These are phyloP conservation scores for Cromileptes altivelis DNA, from an alignment of 2,113 vertebrate species.

Conservation along the genomic window DNA sequence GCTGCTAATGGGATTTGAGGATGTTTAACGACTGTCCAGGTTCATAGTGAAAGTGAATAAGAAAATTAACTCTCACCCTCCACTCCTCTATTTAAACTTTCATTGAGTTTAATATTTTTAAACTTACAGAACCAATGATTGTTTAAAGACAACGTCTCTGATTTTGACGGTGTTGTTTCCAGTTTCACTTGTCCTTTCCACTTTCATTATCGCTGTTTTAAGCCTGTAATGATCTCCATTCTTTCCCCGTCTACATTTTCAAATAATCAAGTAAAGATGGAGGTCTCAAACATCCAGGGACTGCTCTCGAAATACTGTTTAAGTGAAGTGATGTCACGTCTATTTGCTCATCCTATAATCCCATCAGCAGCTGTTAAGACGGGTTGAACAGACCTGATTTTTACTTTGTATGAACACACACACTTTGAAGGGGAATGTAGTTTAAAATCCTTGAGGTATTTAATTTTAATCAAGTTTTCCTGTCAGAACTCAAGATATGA, in stretches of 20 bases:
- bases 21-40: neutral
- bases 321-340: neutral
- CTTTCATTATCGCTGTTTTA: neutral
- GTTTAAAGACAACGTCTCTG: neutral
- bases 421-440: too few relatives aligned
- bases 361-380: too few relatives aligned
- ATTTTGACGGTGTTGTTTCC: neutral
- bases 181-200: neutral
- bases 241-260: neutral
- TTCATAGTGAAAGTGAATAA: constrained; percentile 10
- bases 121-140: neutral
- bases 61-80: neutral
- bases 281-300: neutral
- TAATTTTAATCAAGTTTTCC: too few relatives aligned
- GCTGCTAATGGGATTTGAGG: constrained; percentile 47
- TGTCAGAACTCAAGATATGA: too few relatives aligned
- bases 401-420: neutral
- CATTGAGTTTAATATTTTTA: neutral
- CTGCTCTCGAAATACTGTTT: neutral
- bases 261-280: neutral
- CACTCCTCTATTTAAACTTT: neutral
- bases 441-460: too few relatives aligned
- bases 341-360: too few relatives aligned
- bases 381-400: neutral
- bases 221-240: neutral